Conservation (phyloP, 2,888 invertebrate genomes). For the Molanna angustata region DNA sequence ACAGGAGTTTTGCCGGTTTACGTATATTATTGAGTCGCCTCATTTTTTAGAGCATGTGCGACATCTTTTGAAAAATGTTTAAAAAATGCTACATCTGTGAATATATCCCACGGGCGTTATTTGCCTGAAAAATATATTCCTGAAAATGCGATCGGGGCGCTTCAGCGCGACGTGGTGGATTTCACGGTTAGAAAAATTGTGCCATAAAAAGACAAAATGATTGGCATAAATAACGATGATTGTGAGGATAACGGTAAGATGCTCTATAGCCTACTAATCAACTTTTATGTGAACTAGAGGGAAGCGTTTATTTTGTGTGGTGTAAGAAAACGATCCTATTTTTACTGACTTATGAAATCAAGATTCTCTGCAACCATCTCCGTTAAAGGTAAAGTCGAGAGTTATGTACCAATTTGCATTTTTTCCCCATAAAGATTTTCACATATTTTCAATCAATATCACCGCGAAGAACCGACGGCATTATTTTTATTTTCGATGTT, state of each 20-base stretch:
- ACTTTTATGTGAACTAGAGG: no score
- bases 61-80: slow-evolving; percentile 18
- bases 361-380: no score
- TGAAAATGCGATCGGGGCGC: slow-evolving; percentile 19
- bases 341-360: no score
- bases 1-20: slow-evolving; percentile 3
- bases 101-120: slow-evolving; percentile 24
- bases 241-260: slow-evolving; percentile 8
- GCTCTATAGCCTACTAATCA: slow-evolving; percentile 1
- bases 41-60: slow-evolving; percentile 16
- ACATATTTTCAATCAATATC: no score
- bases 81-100: slow-evolving; percentile 15
- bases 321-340: no score
- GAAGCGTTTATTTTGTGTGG: no score
- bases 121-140: slow-evolving; percentile 24
- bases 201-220: slow-evolving; percentile 16
- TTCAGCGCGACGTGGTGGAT: no score
- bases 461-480: no score
- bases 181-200: slow-evolving; percentile 18
- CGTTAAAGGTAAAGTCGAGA: no score
- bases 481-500: no score
- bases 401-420: no score
- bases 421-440: no score
- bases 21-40: slow-evolving; percentile 7
- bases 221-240: slow-evolving; percentile 19